These are phyloP conservation scores for Crotalus horridus DNA, from an alignment of 2,113 vertebrate species.

Conservation along the genomic window DNA sequence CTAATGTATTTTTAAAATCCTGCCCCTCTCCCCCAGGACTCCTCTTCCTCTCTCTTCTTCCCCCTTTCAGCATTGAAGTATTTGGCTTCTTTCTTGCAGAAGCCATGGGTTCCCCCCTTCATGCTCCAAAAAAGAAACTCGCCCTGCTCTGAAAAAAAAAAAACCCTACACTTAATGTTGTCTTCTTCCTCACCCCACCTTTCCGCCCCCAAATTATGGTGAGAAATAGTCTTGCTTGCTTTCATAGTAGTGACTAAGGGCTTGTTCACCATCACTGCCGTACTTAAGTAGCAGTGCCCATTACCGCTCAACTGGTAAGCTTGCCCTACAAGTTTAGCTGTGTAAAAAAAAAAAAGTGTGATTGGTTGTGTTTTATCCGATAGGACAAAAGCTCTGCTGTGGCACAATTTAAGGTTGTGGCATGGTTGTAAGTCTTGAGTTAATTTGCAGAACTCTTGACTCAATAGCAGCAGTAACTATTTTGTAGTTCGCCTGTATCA, in stretches of 20 bases:
- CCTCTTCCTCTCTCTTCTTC: background rate
- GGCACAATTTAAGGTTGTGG: background rate
- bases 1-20: background rate
- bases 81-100: background rate
- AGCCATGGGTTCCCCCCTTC: background rate
- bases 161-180: background rate
- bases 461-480: background rate
- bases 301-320: background rate
- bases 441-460: conserved; percentile 6
- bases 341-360: background rate
- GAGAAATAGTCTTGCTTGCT: background rate
- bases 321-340: background rate
- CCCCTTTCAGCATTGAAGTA: background rate
- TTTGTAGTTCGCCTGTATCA: background rate
- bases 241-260: conserved; percentile 23
- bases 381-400: background rate
- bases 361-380: background rate
- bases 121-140: background rate
- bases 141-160: background rate
- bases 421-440: background rate
- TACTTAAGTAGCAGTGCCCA: background rate
- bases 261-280: background rate
- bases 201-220: background rate
- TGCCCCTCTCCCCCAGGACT: background rate
- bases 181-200: background rate